Percentiles rank a stretch among this genome's conserved stretches.
These are phyloP conservation scores for Piprites chloris DNA, from an alignment of 2,113 vertebrate genomes.

Conservation along the genomic window DNA sequence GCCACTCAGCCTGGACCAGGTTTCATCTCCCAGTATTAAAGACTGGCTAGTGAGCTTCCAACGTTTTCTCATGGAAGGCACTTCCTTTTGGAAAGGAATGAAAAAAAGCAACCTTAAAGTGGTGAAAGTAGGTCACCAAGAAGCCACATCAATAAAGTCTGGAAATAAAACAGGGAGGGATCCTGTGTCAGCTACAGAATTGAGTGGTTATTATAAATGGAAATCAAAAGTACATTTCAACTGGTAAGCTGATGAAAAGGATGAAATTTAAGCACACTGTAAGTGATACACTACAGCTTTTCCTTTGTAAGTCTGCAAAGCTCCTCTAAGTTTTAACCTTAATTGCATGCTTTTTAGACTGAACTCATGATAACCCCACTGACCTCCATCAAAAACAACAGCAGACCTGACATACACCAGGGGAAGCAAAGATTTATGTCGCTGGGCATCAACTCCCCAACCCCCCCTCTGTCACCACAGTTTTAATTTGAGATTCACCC, in stretches of 20 bases:
- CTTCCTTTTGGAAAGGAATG: neutral
- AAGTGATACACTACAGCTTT: neutral
- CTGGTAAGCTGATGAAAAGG: neutral
- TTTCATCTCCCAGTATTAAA: neutral
- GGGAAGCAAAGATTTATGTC: neutral
- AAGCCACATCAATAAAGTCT: slow-evolving; percentile 10
- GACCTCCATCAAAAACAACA: neutral
- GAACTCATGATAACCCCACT: neutral
- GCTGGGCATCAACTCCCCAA: neutral
- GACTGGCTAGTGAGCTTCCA: neutral
- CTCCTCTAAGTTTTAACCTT: neutral
- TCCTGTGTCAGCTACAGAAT: neutral
- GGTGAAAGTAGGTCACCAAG: neutral
- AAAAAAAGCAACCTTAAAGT: neutral
- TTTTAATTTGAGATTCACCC: neutral
- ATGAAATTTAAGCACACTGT: neutral
- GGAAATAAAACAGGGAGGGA: neutral
- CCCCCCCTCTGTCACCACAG: neutral
- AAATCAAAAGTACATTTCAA: neutral
- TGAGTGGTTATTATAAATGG: neutral
- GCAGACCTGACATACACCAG: too few species aligned
- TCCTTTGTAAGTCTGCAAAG: neutral
- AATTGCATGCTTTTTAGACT: neutral
- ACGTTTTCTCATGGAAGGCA: neutral
- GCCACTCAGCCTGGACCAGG: neutral